Evolutionary conservation across 2,888 invertebrate species (phyloP), one percentile per base, ranked within the genome.

Genomic region (Leptopterna dolabrata): DNA sequence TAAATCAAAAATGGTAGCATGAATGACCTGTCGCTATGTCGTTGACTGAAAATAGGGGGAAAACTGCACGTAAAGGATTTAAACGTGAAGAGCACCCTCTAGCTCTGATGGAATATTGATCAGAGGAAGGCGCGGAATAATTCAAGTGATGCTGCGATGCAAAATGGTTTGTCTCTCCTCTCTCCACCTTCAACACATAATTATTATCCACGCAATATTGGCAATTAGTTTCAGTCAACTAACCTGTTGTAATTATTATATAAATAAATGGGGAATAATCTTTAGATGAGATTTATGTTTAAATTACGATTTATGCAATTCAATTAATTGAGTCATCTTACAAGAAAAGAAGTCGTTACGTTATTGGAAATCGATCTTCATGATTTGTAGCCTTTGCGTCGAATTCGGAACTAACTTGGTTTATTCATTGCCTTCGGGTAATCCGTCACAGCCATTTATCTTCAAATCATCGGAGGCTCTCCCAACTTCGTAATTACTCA

Each of bases 71-170:
- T 73, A 73, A 24, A 73, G 73, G 1, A 73, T 73, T 73, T 73
- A 73, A 73, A 36, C 29, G 16, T n/a, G 3, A 19, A 55, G 55
- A n/a, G 55, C 47, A 14, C 47, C 14, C 47, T 13, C 36, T 2
- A 11, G 13, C 70, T 27, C 9, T 73, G 73, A 73, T 73, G 36
- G 30, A 73, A 73, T 73, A 73, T 73, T 73, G 73, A 73, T 73
- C 73, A 73, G 73, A 36, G 73, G 30, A 73, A 24, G n/a, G 13
- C 29, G 73, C 30, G 36, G 30, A 73, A 73, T 73, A 73, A 73
- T 73, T 73, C 73, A 73, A 73, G 55, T n/a, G 55, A 55, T 55
- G 55, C 73, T 73, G 73, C n/a, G 73, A n/a, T 36, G 30, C 29
- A 16, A 6, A 73, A 73, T 30, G 14, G 73, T 1, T 73, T 73